Evolutionary conservation across 2,113 vertebrate genomes (phyloP).

Genomic region (Psophia crepitans): DNA sequence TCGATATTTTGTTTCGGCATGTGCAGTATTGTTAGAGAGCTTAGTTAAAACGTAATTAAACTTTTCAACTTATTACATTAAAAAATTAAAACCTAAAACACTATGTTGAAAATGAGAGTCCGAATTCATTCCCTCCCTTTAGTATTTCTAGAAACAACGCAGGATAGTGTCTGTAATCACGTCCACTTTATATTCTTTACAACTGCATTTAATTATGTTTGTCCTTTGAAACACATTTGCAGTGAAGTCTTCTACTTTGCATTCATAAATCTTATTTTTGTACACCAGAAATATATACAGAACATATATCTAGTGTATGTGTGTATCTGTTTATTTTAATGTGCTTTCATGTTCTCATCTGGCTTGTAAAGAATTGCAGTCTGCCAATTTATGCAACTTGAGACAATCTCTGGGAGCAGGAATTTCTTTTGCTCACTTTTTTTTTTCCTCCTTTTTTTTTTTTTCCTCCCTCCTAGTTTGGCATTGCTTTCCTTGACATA

Average conservation of each 20-base stretch:
- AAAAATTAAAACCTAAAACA: background rate
- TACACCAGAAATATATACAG: conserved; percentile 39
- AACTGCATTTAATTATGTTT: conserved; percentile 70
- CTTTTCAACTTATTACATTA: background rate
- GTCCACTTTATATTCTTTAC: conserved; percentile 64
- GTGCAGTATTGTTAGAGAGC: background rate
- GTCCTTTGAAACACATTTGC: conserved; percentile 67
- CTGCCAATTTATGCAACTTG: conserved; percentile 58
- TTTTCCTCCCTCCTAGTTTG: background rate
- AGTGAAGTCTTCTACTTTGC: conserved; percentile 60
- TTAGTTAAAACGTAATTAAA: background rate
- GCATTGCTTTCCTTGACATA: background rate
- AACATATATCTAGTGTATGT: conserved; percentile 39
- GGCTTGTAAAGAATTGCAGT: conserved; percentile 61
- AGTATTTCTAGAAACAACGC: conserved; percentile 16
- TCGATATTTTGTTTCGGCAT: conserved; percentile 9
- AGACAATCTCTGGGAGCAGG: conserved; percentile 39
- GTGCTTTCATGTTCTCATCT: conserved; percentile 58
- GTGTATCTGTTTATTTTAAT: conserved; percentile 65
- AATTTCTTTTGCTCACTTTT: conserved; percentile 40
- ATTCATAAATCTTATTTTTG: conserved; percentile 59
- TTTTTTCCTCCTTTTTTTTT: background rate
- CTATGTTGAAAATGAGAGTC: background rate
- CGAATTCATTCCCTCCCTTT: conserved; percentile 20
- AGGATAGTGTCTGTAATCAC: conserved; percentile 48